Evolutionary conservation across 2,888 invertebrate species (phyloP).

Genomic region (Cacoxenus indagator): DNA sequence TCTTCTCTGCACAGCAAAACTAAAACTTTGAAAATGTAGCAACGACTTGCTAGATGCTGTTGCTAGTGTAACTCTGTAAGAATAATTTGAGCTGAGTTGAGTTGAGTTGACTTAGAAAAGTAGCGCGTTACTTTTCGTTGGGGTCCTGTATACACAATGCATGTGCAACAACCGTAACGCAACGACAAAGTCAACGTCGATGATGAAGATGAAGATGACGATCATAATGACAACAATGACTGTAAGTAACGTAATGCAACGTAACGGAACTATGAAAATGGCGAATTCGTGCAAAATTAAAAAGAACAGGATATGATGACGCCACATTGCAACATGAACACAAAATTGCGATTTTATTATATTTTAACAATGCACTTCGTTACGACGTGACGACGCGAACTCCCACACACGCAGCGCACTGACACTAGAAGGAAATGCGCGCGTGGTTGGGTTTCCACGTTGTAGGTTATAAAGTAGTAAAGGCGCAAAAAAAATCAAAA

Average conservation of each 20-base stretch:
- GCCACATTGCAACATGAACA: slow-evolving; percentile 64
- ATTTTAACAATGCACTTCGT: slow-evolving; percentile 64
- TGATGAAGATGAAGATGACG: background rate
- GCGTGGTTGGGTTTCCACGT: no score
- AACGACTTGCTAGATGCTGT: no score
- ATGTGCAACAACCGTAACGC: background rate
- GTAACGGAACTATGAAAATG: slow-evolving; percentile 58
- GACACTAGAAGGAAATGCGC: no score
- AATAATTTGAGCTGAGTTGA: background rate
- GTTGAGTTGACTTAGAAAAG: background rate
- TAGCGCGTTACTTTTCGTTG: background rate
- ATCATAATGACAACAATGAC: background rate
- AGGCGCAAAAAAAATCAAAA: no score
- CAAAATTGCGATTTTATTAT: slow-evolving; percentile 64
- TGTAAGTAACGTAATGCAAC: background rate
- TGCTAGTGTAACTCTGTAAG: no score
- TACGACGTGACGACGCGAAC: no score
- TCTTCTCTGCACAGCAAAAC: slow-evolving; percentile 41
- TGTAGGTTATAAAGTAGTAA: no score
- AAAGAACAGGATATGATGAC: slow-evolving; percentile 64
- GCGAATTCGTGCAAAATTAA: slow-evolving; percentile 64
- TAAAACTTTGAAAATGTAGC: slow-evolving; percentile 28
- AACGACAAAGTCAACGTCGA: background rate
- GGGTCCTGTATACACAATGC: background rate
- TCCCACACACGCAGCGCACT: no score